Conservation (phyloP, 2,888 invertebrate species). For the Papilio gigon region DNA sequence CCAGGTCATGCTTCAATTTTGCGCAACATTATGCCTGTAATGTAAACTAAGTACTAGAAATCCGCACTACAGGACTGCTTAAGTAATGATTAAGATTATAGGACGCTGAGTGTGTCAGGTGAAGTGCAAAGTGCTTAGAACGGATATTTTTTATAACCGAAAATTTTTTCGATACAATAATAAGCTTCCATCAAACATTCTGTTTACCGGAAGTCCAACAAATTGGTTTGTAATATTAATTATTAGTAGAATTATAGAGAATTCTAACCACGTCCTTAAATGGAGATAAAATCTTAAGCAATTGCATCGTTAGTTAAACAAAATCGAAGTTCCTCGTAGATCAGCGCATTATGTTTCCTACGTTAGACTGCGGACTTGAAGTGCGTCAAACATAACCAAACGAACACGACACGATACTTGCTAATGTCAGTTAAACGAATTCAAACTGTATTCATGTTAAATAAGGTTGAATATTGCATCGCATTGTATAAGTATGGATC, state of each 20-base stretch:
- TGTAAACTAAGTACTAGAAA: too few species aligned
- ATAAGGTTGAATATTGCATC: constrained; percentile 10
- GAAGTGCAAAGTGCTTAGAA: too few species aligned
- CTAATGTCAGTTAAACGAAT: not conserved
- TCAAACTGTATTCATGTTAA: not conserved
- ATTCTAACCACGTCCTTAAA: not conserved
- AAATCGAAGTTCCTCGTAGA: constrained; percentile 21
- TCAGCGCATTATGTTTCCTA: constrained; percentile 24
- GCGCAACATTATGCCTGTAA: too few species aligned
- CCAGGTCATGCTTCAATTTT: too few species aligned
- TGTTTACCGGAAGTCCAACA: too few species aligned
- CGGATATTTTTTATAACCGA: too few species aligned
- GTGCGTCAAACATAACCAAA: constrained; percentile 12
- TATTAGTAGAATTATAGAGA: not conserved
- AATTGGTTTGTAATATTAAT: too few species aligned
- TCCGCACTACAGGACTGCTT: too few species aligned
- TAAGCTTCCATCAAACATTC: too few species aligned
- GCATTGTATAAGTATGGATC: constrained; percentile 22
- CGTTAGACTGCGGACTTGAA: constrained; percentile 24
- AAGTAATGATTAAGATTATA: too few species aligned
- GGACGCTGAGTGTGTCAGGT: too few species aligned
- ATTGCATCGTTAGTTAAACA: constrained; percentile 26
- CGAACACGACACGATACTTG: not conserved
- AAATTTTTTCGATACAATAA: too few species aligned
- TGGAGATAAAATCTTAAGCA: constrained; percentile 37